These are phyloP conservation scores for Rhynchotus rufescens DNA, from an alignment of 2,797 vertebrate species.

Conservation along the genomic window DNA sequence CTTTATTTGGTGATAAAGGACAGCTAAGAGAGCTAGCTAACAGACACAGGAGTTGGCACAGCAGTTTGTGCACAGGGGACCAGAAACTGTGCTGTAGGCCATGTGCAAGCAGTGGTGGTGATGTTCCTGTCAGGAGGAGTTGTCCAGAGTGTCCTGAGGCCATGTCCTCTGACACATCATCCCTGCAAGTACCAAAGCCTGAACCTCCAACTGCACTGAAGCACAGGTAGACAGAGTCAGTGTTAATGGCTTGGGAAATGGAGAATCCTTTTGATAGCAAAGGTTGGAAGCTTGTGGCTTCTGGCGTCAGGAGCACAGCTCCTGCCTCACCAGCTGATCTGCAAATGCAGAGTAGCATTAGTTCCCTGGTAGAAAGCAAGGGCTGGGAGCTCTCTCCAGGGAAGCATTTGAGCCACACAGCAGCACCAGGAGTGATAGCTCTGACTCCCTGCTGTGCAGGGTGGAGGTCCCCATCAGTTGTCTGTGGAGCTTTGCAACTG, in stretches of 20 bases:
- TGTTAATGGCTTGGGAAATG: not conserved
- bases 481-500: not conserved
- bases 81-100: too few species aligned
- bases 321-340: not conserved
- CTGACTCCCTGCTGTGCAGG: not conserved
- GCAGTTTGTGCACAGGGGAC: not conserved
- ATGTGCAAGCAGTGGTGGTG: fast-evolving
- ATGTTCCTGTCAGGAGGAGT: too few species aligned
- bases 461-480: not conserved
- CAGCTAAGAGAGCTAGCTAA: not conserved
- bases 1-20: not conserved
- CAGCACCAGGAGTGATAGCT: too few species aligned
- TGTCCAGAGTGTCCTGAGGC: too few species aligned
- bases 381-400: not conserved
- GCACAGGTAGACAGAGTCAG: not conserved
- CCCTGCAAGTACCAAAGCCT: not conserved
- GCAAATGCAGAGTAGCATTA: not conserved
- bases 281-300: not conserved
- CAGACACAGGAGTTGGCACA: not conserved
- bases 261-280: not conserved
- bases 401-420: not conserved
- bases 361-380: too few species aligned
- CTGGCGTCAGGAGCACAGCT: not conserved
- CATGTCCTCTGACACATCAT: too few species aligned
- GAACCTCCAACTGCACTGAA: not conserved